Evolutionary conservation across 30 jellyfish, hydroid and myxozoan species (phyloP), one percentile per base, ranked within the genome.

Genomic region (Haliclystus octoradiatus): DNA sequence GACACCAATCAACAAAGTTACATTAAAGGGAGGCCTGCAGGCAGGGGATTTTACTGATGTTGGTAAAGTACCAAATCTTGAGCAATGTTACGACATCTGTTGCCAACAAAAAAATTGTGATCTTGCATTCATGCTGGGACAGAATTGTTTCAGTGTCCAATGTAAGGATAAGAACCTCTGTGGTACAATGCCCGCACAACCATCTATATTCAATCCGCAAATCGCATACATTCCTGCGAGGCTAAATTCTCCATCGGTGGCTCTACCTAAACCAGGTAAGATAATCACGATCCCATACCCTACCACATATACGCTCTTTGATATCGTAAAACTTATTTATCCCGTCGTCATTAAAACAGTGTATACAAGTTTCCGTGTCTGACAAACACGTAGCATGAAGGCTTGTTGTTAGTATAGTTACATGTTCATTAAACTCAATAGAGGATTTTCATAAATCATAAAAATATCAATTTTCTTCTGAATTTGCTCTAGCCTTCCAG

Each of bases 41-140:
- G 94, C 94, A 2, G 99, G 99, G 2, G 99, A 67, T 63, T 91
- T 91, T 74, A 91, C 99, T n/a, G 99, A 91, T 53, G 88, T 82
- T 33, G 99, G 99, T 19, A 77, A 78, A 64, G 95, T 82, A 5
- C 50, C 74, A 23, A 70, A 69, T 62, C 79, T 91, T 5, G 92
- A 75, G 19, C 94, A 91, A 79, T 91, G 99, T 73, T 91, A 91
- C 66, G 89, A 91, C 34, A 82, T 83, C 26, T 91, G 99, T 68
- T 91, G 99, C 69, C 99, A 91, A 65, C 95, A 82, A 50, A 94
- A 83, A 25, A 73, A 79, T 32, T 91, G 99, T 46, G 93, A 83
- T 49, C 86, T 91, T 66, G 99, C 99, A 33, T 91, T 91, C 68
- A 72, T 91, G 90, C 79, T 91, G 28, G 99, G 95, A 12, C 94